Base-by-base conservation (phyloP, 2,113 vertebrate species). In the Megalops atlanticus region DNA sequence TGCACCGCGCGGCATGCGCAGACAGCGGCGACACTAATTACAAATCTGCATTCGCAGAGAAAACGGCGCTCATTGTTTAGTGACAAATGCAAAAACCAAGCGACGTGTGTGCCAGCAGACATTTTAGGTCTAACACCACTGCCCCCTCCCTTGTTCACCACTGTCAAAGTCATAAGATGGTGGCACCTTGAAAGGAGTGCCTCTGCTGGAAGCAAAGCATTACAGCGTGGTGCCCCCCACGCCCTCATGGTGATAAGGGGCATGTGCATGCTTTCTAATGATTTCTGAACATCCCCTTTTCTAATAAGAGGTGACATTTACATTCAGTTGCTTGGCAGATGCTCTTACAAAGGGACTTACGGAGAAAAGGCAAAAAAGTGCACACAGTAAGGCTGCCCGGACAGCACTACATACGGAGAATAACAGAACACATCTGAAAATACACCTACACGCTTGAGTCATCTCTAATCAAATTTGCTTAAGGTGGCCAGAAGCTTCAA, bases 71-170 rank as follows among this genome's bases (percentile, higher is more conserved):
- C 92, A 33, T 41, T 49, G 40, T 70, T 72, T 79, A 70, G 93
- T 94, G 89, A 70, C 43, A 21, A 21, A 36, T n/a, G 39, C 10
- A 11, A 79, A n/a, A n/a, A 70, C 70, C 69, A n/a, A 74, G 69
- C 45, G 35, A 36, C 21, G 11, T 31, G 6, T 95, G 93, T 96
- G 94, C 95, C 95, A 98, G 98, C 96, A 95, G 97, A 99, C 97
- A 99, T 99, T 98, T 99, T 98, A 98, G 96, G 95, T 97, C 94
- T 95, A 96, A n/a, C n/a, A n/a, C n/a, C n/a, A n/a, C n/a, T n/a
- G n/a, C n/a, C n/a, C n/a, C n/a, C 95, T 96, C 95, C 94, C 95
- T 73, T 21, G 94, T 93, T 90, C 93, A 94, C 95, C 93, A 86
- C 86, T 88, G 94, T 95, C 95, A 97, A 97, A 96, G 95, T 95